A percentile compares a stretch with the other conserved stretches of the same genome.
These are phyloP conservation scores for Trichogramma evanescens DNA, from an alignment of 2,888 invertebrate genomes.

Conservation along the genomic window DNA sequence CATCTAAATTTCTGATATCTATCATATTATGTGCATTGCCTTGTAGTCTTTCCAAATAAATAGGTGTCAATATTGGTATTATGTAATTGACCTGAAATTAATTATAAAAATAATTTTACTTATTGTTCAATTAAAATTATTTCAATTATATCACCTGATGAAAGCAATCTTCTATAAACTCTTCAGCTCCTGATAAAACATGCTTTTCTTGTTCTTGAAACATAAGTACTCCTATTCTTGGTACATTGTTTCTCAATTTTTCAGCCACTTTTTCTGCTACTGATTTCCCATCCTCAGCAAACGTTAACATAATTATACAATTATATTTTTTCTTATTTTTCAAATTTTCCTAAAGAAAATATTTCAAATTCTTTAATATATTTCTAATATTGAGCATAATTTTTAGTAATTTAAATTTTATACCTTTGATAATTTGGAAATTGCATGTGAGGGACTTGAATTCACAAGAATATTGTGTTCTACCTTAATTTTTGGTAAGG, in stretches of 20 bases:
- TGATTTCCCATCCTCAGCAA: constrained; percentile 51
- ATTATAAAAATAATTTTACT: constrained; percentile 2
- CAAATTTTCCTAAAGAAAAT: not conserved
- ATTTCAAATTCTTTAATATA: not conserved
- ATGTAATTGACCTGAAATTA: constrained; percentile 51
- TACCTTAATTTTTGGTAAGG: no score
- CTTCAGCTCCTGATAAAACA: constrained; percentile 52
- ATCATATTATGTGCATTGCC: constrained; percentile 34
- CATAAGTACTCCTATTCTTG: constrained; percentile 45
- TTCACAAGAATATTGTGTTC: no score
- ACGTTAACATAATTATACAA: constrained; percentile 50
- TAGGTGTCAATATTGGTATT: constrained; percentile 53
- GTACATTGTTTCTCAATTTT: constrained; percentile 43
- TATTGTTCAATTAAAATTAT: not conserved
- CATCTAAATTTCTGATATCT: constrained; percentile 26
- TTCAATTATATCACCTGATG: constrained; percentile 49
- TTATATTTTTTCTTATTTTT: constrained; percentile 23
- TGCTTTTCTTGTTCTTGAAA: constrained; percentile 51
- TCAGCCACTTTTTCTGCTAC: constrained; percentile 50
- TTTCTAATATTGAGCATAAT: not conserved
- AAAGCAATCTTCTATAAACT: constrained; percentile 54
- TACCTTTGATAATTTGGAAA: no score
- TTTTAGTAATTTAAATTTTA: no score
- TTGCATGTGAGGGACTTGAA: no score
- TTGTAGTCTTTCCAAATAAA: constrained; percentile 50